phyloP scores from a whole-genome alignment of 2,113 vertebrate genomes.

The Rana temporaria region DNA sequence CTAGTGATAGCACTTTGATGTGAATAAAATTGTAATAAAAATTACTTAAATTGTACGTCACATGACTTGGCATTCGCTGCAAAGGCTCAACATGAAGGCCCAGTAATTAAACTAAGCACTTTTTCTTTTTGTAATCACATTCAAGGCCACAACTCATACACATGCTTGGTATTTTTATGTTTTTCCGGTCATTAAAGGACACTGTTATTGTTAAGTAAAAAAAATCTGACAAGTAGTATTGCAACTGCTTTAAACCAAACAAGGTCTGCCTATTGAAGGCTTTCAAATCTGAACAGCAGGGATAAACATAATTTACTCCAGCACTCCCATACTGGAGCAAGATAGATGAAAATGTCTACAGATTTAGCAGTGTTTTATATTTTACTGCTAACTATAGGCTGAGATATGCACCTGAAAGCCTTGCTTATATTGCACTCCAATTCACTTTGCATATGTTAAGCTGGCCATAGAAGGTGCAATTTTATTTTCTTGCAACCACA shows the following conservation, averaged over 20 bases:
- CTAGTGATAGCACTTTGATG: not conserved
- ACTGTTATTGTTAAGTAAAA: not conserved
- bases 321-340: too few species aligned
- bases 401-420: too few species aligned
- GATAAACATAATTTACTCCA: not conserved
- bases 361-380: too few species aligned
- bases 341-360: too few species aligned
- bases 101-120: too few species aligned
- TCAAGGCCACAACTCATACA: not conserved
- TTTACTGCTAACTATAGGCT: too few species aligned
- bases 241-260: not conserved
- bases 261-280: not conserved
- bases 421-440: too few species aligned
- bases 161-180: not conserved
- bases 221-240: not conserved
- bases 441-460: too few species aligned
- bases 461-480: too few species aligned
- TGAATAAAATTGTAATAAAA: not conserved
- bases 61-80: not conserved
- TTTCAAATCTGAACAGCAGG: not conserved
- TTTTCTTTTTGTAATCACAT: not conserved
- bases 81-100: not conserved
- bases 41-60: not conserved
- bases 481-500: too few species aligned
- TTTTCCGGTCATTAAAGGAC: constrained; percentile 19